Percentiles rank a stretch among this genome's conserved stretches.
Evolutionary conservation across 2,113 vertebrate species (phyloP).

Genomic region (Python bivittatus): DNA sequence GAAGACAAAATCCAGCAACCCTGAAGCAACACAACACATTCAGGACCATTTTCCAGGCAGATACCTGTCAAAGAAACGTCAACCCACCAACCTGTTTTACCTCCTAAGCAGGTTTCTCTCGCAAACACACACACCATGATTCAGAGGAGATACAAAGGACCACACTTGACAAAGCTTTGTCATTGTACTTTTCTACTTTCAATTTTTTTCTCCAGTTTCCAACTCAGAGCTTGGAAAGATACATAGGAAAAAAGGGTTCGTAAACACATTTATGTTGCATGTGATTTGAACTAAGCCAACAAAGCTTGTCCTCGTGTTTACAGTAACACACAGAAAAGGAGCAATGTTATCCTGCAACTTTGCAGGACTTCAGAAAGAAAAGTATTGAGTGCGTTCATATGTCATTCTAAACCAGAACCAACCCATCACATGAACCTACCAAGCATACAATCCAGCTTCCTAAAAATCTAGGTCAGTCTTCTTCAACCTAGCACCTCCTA

Average conservation of each 20-base stretch:
- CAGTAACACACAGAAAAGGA: not conserved
- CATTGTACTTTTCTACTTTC: slow-evolving; percentile 65
- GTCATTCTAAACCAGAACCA: not conserved
- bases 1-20: not conserved
- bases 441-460: not conserved
- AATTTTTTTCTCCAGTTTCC: not conserved
- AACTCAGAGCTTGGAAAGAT: not conserved
- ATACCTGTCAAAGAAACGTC: slow-evolving; percentile 60
- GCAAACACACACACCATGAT: slow-evolving; percentile 57
- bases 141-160: slow-evolving; percentile 64
- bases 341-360: not conserved
- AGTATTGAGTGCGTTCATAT: accelerated
- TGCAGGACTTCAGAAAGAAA: not conserved
- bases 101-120: slow-evolving; percentile 60
- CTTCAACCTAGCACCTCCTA: not conserved
- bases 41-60: slow-evolving; percentile 37
- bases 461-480: not conserved
- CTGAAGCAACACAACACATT: not conserved
- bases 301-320: not conserved
- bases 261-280: not conserved
- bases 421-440: not conserved
- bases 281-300: not conserved
- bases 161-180: slow-evolving; percentile 54
- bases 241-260: accelerated
- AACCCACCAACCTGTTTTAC: slow-evolving; percentile 65